phyloP scores from a whole-genome alignment of 35 echinoderm and acorn worm species.

The Apostichopus californicus region DNA sequence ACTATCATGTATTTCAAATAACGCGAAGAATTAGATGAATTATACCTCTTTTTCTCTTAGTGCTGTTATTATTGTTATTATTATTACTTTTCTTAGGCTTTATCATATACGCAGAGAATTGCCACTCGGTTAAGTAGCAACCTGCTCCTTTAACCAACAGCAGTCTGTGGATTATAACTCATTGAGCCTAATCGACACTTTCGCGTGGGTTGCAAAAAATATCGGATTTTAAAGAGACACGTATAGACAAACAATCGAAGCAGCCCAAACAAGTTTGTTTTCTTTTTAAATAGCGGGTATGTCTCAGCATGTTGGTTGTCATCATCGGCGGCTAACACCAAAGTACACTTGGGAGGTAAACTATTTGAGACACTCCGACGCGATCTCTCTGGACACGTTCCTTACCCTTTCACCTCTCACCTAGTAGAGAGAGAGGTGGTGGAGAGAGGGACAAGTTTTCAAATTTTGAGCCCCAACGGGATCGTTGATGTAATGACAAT shows the following conservation, averaged over 20 bases:
- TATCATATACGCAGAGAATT: too few species aligned
- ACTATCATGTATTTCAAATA: too few species aligned
- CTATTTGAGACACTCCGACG: not conserved
- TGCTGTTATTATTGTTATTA: too few species aligned
- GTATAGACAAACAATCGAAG: conserved; percentile 22
- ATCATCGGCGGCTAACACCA: conserved; percentile 20
- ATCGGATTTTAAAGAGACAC: conserved; percentile 11
- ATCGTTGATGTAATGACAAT: too few species aligned
- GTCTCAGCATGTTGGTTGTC: not conserved
- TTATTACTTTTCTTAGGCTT: too few species aligned
- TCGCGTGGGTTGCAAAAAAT: conserved; percentile 40
- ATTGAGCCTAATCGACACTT: not conserved
- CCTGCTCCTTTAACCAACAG: not conserved
- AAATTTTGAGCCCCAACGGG: too few species aligned
- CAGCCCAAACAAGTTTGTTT: conserved; percentile 33
- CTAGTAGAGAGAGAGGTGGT: not conserved
- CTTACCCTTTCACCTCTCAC: conserved; percentile 27
- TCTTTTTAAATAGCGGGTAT: conserved; percentile 25
- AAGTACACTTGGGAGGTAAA: conserved; percentile 23
- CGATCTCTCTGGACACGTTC: not conserved
- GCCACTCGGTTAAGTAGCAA: too few species aligned
- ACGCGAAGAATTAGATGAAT: too few species aligned
- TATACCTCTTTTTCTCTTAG: too few species aligned
- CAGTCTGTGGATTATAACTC: conserved; percentile 4
- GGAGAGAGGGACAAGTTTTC: too few species aligned